Evolutionary conservation across 2,888 invertebrate genomes (phyloP).

Genomic region (Crossocerus cetratus): DNA sequence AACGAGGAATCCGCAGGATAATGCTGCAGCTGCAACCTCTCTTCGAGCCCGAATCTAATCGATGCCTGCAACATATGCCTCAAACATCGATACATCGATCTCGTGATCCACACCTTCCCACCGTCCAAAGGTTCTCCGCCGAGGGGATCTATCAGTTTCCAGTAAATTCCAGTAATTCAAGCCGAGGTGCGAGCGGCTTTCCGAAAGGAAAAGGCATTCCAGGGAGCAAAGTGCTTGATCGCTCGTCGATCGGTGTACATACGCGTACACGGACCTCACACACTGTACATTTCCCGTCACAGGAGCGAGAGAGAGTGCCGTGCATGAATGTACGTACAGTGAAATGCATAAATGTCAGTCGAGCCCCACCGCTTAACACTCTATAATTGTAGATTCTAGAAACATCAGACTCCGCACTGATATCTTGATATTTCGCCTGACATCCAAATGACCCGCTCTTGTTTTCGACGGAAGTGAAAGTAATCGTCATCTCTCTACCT

Average conservation of each 20-base stretch:
- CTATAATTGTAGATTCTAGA: too few species aligned
- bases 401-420: too few species aligned
- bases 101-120: neutral
- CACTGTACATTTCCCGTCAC: constrained; percentile 21
- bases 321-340: constrained; percentile 8
- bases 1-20: neutral
- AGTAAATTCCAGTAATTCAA: constrained; percentile 30
- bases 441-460: too few species aligned
- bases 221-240: constrained; percentile 49
- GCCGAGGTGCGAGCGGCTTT: constrained; percentile 54
- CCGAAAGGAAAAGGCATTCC: constrained; percentile 65
- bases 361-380: too few species aligned
- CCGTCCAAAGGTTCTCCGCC: neutral
- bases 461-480: too few species aligned
- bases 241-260: constrained; percentile 53
- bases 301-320: constrained; percentile 23
- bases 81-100: neutral
- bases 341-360: neutral
- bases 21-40: neutral
- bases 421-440: too few species aligned
- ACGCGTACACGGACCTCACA: constrained; percentile 29
- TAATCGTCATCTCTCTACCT: too few species aligned
- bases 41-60: neutral
- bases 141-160: constrained; percentile 37
- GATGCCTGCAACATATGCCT: too few species aligned